Base-by-base conservation (phyloP, 2,888 invertebrate genomes). In the Eupithecia subfuscata region DNA sequence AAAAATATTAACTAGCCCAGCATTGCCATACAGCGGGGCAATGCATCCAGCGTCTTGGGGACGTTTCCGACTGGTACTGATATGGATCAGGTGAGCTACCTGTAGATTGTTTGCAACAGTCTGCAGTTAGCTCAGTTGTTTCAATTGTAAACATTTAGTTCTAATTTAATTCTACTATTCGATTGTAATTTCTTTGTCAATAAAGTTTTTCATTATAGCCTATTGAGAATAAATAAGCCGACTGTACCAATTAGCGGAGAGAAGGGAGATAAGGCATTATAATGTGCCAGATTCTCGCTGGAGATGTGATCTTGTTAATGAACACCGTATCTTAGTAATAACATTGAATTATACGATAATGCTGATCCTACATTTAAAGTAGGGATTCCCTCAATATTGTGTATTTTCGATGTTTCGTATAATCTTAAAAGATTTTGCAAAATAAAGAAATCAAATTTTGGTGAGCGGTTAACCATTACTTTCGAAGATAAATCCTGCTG, bases 161-260 rank as follows among this genome's bases (percentile, higher is more conserved):
- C n/a, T n/a, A n/a, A n/a, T n/a, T n/a, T n/a, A n/a, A n/a, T n/a
- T n/a, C n/a, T n/a, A n/a, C n/a, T n/a, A n/a, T n/a, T n/a, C n/a
- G n/a, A n/a, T n/a, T n/a, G n/a, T n/a, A n/a, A n/a, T n/a, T n/a
- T n/a, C n/a, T n/a, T n/a, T n/a, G n/a, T n/a, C n/a, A n/a, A n/a
- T n/a, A n/a, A n/a, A n/a, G n/a, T n/a, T n/a, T n/a, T n/a, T n/a
- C n/a, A n/a, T n/a, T n/a, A 30, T 30, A 30, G 30, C 3, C 30
- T 30, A 67, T 67, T 40, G 43, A 22, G 43, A 67, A 68, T 68
- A 43, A 40, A 6, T 43, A 14, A 68, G 43, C 81, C 84, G 82
- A 84, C 83, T 83, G 80, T 84, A 87, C 91, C 90, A 92, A 93
- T 93, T 93, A 93, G 87, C 80, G 83, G 43, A 8, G 84, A 86